These are phyloP conservation scores for Melanotaenia duboulayi DNA, from an alignment of 2,113 vertebrate species.

Conservation along the genomic window DNA sequence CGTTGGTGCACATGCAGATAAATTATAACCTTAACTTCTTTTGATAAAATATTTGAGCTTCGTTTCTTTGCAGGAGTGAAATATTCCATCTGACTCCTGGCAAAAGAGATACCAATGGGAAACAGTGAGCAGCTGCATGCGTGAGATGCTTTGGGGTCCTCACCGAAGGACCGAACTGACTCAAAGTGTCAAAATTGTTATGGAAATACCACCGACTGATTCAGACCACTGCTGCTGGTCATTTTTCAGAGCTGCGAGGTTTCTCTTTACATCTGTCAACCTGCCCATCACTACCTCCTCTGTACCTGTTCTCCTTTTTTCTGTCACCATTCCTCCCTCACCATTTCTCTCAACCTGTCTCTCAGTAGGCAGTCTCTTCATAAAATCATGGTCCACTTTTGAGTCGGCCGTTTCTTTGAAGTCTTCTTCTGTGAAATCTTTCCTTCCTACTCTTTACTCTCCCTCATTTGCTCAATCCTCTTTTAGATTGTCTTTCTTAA, in stretches of 20 bases:
- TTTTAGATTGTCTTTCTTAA: slow-evolving; percentile 18
- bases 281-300: not conserved
- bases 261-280: slow-evolving; percentile 18
- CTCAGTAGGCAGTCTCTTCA: slow-evolving; percentile 51
- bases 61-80: not conserved
- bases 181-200: slow-evolving; percentile 15
- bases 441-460: slow-evolving; percentile 6
- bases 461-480: slow-evolving; percentile 31
- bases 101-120: slow-evolving; percentile 20
- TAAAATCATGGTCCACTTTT: slow-evolving; percentile 65
- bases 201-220: slow-evolving; percentile 24
- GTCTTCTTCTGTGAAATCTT: slow-evolving; percentile 38
- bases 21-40: too few species aligned
- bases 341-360: slow-evolving; percentile 43
- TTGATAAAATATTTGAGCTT: slow-evolving; percentile 5
- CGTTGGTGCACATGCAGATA: too few species aligned
- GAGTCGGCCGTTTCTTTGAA: slow-evolving; percentile 62
- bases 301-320: slow-evolving; percentile 17
- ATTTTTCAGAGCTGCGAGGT: not conserved
- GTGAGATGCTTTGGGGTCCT: not conserved
- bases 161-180: slow-evolving; percentile 5
- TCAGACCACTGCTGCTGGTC: slow-evolving; percentile 20
- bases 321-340: slow-evolving; percentile 14
- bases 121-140: slow-evolving; percentile 8
- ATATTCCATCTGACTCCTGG: slow-evolving; percentile 13